Conservation (phyloP, 2,888 invertebrate species). For the Nasonovia ribisnigri region DNA sequence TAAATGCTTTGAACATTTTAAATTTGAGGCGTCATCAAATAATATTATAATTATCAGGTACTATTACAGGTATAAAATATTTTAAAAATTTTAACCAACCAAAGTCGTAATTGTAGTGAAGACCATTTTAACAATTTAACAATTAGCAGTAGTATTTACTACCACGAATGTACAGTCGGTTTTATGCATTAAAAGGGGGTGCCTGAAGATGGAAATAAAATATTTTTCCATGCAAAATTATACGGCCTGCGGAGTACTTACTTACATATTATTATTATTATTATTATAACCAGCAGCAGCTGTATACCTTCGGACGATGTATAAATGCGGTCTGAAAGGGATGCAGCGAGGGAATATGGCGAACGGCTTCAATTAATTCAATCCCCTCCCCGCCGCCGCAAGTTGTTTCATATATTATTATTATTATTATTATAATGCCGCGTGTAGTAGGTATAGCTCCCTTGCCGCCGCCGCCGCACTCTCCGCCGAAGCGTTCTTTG, state of each 20-base stretch:
- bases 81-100: not conserved
- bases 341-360: slow-evolving; percentile 17
- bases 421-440: not conserved
- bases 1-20: not conserved
- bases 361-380: slow-evolving; percentile 61
- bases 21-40: not conserved
- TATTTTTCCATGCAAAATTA: not conserved
- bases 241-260: not conserved
- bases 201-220: not conserved
- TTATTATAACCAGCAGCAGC: not conserved
- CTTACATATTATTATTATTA: not conserved
- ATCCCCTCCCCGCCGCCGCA: slow-evolving; percentile 15
- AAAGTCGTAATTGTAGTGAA: not conserved
- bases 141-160: not conserved
- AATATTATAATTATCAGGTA: not conserved
- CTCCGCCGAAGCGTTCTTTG: not conserved
- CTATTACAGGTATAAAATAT: not conserved
- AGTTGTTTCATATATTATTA: slow-evolving; percentile 21
- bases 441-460: not conserved
- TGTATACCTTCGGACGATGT: not conserved
- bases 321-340: slow-evolving; percentile 7
- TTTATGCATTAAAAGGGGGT: not conserved
- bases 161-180: not conserved
- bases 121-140: not conserved
- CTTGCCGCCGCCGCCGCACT: not conserved